A percentile compares a stretch with the other conserved stretches of the same genome.
phyloP scores from a whole-genome alignment of 1,140 invertebrate genomes.

The Holotrichia oblita region DNA sequence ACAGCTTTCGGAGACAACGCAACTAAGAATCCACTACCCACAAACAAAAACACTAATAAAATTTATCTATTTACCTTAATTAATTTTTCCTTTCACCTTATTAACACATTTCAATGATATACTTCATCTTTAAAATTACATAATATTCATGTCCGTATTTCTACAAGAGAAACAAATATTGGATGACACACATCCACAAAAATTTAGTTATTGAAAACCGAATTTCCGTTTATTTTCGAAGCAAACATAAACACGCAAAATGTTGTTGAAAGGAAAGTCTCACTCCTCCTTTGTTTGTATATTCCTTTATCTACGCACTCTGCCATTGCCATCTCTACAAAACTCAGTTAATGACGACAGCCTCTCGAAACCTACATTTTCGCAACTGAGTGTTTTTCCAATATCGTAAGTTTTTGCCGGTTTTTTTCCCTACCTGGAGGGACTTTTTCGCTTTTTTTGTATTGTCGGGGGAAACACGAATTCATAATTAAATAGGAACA shows the following conservation, averaged over 20 bases:
- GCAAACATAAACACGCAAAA: neutral
- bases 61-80: too few relatives aligned
- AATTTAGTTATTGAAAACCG: neutral
- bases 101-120: too few relatives aligned
- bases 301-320: neutral
- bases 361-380: neutral
- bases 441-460: neutral
- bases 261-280: neutral
- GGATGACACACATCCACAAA: neutral
- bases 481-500: conserved; percentile 6
- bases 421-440: neutral
- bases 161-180: neutral
- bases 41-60: too few relatives aligned
- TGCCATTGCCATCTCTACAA: neutral
- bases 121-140: too few relatives aligned
- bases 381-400: neutral
- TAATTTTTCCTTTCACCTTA: too few relatives aligned
- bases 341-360: neutral
- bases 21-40: too few relatives aligned
- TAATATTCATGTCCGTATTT: neutral
- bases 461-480: neutral
- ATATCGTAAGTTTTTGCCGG: neutral
- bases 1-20: too few relatives aligned
- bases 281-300: neutral
- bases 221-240: neutral